phyloP scores from a whole-genome alignment of 2,113 vertebrate species.

The Colius striatus region DNA sequence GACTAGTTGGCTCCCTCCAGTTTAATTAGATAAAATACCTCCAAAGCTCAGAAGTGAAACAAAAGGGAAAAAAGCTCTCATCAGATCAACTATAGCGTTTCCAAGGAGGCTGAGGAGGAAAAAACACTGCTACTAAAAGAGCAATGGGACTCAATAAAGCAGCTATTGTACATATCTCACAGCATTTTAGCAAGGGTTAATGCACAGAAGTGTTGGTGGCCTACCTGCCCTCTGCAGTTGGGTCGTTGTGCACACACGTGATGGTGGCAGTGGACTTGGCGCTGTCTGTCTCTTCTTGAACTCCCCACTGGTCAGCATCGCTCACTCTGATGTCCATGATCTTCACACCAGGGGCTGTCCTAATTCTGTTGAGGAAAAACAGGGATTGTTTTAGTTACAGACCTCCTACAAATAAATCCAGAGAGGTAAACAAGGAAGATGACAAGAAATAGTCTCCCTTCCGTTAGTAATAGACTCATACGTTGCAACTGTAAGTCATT shows the following conservation, averaged over 20 bases:
- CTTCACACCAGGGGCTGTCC: constrained; percentile 87
- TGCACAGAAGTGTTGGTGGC: fast-evolving
- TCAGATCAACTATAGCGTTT: background rate
- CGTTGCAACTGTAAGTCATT: background rate
- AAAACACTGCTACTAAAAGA: background rate
- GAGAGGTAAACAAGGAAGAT: background rate
- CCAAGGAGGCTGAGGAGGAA: background rate
- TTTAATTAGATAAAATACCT: background rate
- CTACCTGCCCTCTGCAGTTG: constrained; percentile 82
- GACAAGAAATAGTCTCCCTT: background rate
- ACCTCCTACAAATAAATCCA: background rate
- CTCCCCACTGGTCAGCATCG: constrained; percentile 87
- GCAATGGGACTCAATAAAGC: fast-evolving
- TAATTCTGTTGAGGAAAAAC: constrained; percentile 79
- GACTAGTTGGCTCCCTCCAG: background rate
- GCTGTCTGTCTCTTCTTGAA: constrained; percentile 90
- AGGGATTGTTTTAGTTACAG: background rate
- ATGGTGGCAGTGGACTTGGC: constrained; percentile 73
- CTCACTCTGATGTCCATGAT: constrained; percentile 86
- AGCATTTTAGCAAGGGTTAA: background rate
- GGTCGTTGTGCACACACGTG: constrained; percentile 84
- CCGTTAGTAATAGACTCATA: background rate
- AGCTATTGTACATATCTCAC: fast-evolving
- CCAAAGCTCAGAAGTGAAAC: background rate
- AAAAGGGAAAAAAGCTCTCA: background rate